Base-by-base conservation (phyloP, 1,140 invertebrate genomes). In the Drosophila pectinifera region DNA sequence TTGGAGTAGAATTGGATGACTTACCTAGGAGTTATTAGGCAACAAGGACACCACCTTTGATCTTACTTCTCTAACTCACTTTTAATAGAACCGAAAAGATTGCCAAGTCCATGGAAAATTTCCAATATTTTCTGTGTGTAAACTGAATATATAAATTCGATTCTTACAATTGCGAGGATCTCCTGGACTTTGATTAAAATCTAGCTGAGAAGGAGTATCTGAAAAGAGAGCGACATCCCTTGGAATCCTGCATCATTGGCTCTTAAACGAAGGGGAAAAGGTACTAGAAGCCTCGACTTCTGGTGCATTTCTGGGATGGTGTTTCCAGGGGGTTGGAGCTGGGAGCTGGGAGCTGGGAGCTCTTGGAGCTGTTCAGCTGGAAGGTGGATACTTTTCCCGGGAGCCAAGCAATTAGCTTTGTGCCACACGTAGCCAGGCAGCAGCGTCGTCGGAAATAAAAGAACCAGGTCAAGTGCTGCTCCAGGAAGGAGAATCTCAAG, bases 391-490 rank as follows among this genome's bases (percentile, higher is more conserved):
- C 38, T 41, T 41, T 57, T 13, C 16, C 53, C 6, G 49, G 42
- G 18, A 48, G 64, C 13, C 26, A 56, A 45, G 73, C 73, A 88
- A 86, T 86, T 88, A 83, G 82, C 65, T 57, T 69, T 57, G 64
- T 77, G 73, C 38, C 74, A 68, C 73, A 77, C 73, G 53, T 77
- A 61, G 55, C 31, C 62, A 38, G 51, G 22, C 64, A 5, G 24
- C 58, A 46, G 24, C 64, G 39, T 65, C 62, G 42, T 57, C 36
- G 45, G 55, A 65, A 65, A 70, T 57, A 70, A 70, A 73, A 62
- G 48, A 73, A 31, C 45, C 67, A 61, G 82, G 82, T 86, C 82
- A 86, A 86, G 82, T 82, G 78, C 65, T 88, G 69, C 82, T 86
- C 49, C 62, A 55, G 48, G 70, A 65, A 64, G 72, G 48, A 48